phyloP scores from a whole-genome alignment of 2,888 invertebrate genomes.

The Erynnis tages region DNA sequence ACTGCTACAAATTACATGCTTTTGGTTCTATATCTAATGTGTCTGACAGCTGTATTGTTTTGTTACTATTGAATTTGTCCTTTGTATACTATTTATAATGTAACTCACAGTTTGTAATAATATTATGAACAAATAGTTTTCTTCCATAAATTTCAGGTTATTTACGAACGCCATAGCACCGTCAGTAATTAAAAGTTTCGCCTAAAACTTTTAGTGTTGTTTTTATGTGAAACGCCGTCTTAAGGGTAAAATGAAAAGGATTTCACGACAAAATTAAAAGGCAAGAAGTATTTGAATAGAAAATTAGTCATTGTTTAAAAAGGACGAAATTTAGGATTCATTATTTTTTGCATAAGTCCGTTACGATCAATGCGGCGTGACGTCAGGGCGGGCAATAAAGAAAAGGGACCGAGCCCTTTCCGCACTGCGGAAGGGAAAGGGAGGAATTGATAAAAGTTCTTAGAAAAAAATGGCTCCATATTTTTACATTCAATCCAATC shows the following conservation, averaged over 20 bases:
- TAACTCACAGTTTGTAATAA: neutral
- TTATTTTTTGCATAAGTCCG: conserved; percentile 22
- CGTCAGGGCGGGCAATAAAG: conserved; percentile 29
- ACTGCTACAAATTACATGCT: conserved; percentile 15
- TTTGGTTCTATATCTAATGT: conserved; percentile 7
- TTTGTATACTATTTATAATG: neutral
- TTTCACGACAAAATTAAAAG: neutral
- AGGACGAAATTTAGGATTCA: conserved; percentile 9
- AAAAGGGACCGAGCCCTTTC: conserved; percentile 25
- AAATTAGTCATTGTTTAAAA: conserved; percentile 6
- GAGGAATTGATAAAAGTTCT: conserved; percentile 31
- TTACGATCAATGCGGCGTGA: conserved; percentile 31
- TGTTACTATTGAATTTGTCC: neutral
- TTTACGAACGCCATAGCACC: neutral
- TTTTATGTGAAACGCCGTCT: neutral
- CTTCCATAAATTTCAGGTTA: neutral
- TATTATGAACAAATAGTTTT: too few species aligned
- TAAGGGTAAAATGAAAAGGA: neutral
- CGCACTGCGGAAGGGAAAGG: conserved; percentile 30
- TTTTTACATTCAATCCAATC: conserved; percentile 47
- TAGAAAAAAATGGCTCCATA: conserved; percentile 32
- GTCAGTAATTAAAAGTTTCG: neutral
- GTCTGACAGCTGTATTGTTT: conserved; percentile 13
- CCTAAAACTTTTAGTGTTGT: neutral
- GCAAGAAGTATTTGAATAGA: conserved; percentile 3